Percentiles rank a stretch among this genome's conserved stretches.
Conservation (phyloP, 2,888 invertebrate species). For the Platynereis dumerilii region DNA sequence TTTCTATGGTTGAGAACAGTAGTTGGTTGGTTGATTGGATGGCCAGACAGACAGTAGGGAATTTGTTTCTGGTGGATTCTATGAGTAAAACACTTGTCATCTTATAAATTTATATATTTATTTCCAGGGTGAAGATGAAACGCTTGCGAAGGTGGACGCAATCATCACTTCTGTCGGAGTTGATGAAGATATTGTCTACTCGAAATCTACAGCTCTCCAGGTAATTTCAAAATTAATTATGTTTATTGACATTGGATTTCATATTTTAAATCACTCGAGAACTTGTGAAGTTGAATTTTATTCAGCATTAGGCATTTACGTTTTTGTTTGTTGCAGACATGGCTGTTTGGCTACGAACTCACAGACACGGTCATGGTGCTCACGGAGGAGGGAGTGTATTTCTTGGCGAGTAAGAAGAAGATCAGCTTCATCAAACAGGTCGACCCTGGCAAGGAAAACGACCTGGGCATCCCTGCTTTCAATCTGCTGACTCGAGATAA, state of each 20-base stretch:
- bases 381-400: constrained; percentile 82
- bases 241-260: background rate
- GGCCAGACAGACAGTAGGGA: too few relatives aligned
- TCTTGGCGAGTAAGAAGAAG: constrained; percentile 96
- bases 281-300: background rate
- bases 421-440: constrained; percentile 89
- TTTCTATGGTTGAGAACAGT: too few relatives aligned
- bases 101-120: too few relatives aligned
- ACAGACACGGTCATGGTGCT: constrained; percentile 94
- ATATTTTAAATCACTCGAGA: background rate
- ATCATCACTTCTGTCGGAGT: constrained; percentile 89
- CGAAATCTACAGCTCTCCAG: constrained; percentile 95
- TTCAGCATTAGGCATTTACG: background rate
- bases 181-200: constrained; percentile 94
- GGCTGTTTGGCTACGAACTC: constrained; percentile 96
- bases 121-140: constrained; percentile 45
- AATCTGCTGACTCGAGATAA: constrained; percentile 88
- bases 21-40: too few relatives aligned
- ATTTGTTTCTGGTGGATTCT: too few relatives aligned
- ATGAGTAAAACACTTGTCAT: too few relatives aligned
- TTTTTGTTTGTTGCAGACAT: constrained; percentile 71
- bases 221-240: constrained; percentile 63
- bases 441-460: constrained; percentile 61
- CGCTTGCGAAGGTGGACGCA: constrained; percentile 79
- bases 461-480: constrained; percentile 78